phyloP scores from a whole-genome alignment of 2,888 invertebrate genomes.

The Mimachlamys varia region DNA sequence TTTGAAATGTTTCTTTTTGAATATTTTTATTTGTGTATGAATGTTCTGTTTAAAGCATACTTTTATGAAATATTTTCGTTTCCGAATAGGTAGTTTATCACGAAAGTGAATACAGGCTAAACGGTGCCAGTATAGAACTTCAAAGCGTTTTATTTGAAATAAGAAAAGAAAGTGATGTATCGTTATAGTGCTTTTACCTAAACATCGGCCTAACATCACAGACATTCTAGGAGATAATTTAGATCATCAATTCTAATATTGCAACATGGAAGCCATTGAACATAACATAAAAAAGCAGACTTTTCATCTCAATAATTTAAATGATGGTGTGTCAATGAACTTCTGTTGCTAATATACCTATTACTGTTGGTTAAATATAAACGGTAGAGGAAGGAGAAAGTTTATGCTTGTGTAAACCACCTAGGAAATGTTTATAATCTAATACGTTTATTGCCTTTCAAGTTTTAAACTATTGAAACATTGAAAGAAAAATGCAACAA shows the following conservation, averaged over 20 bases:
- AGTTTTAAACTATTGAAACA: background rate
- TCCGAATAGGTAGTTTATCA: background rate
- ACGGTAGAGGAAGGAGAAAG: background rate
- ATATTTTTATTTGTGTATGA: background rate
- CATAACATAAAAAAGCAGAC: background rate
- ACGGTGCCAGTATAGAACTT: background rate
- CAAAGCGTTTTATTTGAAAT: background rate
- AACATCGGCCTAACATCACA: background rate
- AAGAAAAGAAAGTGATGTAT: background rate
- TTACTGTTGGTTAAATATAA: background rate
- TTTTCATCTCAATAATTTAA: background rate
- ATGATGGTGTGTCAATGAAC: background rate
- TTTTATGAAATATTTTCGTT: background rate
- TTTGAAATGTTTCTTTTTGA: background rate
- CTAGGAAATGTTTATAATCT: background rate
- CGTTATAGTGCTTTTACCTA: background rate
- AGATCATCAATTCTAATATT: background rate
- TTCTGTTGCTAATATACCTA: background rate
- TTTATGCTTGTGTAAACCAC: background rate
- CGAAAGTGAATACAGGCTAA: background rate
- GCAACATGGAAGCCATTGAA: background rate
- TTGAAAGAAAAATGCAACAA: background rate
- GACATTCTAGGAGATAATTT: background rate
- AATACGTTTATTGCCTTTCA: slow-evolving; percentile 2
- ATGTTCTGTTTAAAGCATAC: background rate